Evolutionary conservation across 1,140 invertebrate genomes (phyloP).

Genomic region (Phymorhynchus buccinoides): DNA sequence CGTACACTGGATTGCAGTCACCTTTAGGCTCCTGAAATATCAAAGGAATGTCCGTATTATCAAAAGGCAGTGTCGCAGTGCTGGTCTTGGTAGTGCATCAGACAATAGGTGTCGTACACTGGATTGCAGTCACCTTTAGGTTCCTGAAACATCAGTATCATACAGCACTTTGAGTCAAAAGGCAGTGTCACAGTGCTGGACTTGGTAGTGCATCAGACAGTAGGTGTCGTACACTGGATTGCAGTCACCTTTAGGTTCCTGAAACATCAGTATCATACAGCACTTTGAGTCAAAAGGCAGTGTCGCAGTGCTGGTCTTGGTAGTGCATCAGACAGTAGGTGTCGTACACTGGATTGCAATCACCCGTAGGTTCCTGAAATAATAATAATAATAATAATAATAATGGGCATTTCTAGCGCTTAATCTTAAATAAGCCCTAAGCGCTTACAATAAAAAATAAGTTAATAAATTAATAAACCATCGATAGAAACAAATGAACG

Average conservation of each 20-base stretch:
- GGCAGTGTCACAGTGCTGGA: slow-evolving; percentile 91
- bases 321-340: slow-evolving; percentile 93
- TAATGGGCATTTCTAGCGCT: too few species aligned
- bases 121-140: slow-evolving; percentile 75
- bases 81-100: slow-evolving; percentile 91
- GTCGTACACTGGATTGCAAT: slow-evolving; percentile 85
- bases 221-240: slow-evolving; percentile 92
- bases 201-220: slow-evolving; percentile 91
- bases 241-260: slow-evolving; percentile 78
- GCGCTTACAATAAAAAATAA: too few species aligned
- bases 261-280: too few species aligned
- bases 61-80: slow-evolving; percentile 92
- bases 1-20: slow-evolving; percentile 83
- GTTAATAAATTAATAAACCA: too few species aligned
- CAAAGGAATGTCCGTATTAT: too few species aligned
- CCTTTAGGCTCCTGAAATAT: slow-evolving; percentile 82
- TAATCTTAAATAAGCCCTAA: too few species aligned
- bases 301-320: slow-evolving; percentile 90
- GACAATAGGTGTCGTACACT: slow-evolving; percentile 93
- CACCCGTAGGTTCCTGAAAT: slow-evolving; percentile 81
- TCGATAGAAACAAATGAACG: too few species aligned
- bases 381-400: too few species aligned
- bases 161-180: too few species aligned
- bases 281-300: too few species aligned
- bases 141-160: too few species aligned